Percentiles rank a stretch among this genome's conserved stretches.
These are phyloP conservation scores for Drosophila novamexicana DNA, from an alignment of 1,140 invertebrate species.

Conservation along the genomic window DNA sequence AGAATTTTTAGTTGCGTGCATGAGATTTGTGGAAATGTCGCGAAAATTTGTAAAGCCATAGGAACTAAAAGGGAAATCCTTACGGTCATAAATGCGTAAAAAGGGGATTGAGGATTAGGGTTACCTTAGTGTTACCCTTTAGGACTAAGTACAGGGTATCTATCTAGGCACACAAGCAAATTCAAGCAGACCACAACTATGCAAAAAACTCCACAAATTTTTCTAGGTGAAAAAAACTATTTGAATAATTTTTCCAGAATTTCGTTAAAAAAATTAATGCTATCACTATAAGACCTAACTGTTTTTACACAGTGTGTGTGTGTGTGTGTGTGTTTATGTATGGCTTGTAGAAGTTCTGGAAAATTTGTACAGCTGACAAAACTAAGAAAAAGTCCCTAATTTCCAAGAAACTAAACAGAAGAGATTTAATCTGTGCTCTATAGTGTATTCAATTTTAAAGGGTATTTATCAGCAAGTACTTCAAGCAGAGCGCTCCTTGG, in stretches of 20 bases:
- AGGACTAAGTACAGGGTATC: not conserved
- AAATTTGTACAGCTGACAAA: too few relatives aligned
- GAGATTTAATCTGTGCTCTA: too few relatives aligned
- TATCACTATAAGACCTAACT: not conserved
- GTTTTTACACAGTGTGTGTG: not conserved
- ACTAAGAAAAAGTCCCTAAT: too few relatives aligned
- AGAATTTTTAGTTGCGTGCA: not conserved
- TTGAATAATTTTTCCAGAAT: not conserved
- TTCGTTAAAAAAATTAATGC: slow-evolving; percentile 5
- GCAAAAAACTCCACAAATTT: not conserved
- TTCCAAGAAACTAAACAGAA: too few relatives aligned
- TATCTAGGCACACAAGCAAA: not conserved
- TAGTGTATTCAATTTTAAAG: not conserved
- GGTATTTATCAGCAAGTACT: not conserved
- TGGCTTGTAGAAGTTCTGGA: too few relatives aligned
- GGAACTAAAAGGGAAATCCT: not conserved
- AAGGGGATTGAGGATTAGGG: too few relatives aligned
- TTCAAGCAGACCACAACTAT: too few relatives aligned
- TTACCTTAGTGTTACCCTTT: not conserved
- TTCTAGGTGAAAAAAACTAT: not conserved
- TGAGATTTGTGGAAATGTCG: not conserved
- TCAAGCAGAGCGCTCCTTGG: too few relatives aligned
- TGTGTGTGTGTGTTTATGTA: not conserved
- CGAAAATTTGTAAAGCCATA: not conserved
- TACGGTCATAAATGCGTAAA: not conserved